Evolutionary conservation across 2,888 invertebrate species (phyloP), one percentile per base, ranked within the genome.

Genomic region (Lysandra coridon): DNA sequence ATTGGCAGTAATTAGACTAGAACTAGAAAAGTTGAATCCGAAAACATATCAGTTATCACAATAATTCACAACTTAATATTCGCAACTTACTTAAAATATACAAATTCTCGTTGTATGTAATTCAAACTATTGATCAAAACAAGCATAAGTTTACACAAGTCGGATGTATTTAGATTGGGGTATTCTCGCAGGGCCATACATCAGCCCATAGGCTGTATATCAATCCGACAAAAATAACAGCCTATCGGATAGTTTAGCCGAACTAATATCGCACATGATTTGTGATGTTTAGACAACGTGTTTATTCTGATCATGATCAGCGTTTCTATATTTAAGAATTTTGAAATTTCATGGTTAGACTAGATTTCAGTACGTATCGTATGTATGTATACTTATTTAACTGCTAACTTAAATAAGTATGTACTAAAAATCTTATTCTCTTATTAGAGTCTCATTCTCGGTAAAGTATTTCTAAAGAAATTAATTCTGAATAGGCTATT

Each of bases 141-240:
- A 37, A 69, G 23, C 12, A 37, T 33, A 69, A 69, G 74, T 74
- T 74, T 74, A 53, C 57, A 40, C n/a, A 78, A 57, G 37, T 37
- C 12, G 69, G 30, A 76, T 14, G 23, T 40, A 77, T 44, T 83
- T 88, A 86, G 86, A 85, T 90, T 91, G 83, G 84, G 80, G 86
- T 87, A 89, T 89, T 90, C 92, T 92, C 92, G 88, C 86, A 89
- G 91, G 87, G 89, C 86, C 87, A 88, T 92, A 89, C 87, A 91
- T 92, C 93, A 92, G 30, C 76, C 88, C 80, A 82, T 82, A 82
- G 85, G 85, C 85, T 86, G 92, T 93, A 92, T 92, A 92, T 92
- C 93, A 92, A 92, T 92, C 91, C 86, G 73, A 80, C 82, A 86
- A 85, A 87, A 89, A 90, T 88, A 89, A 88, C 88, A 87, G 87